phyloP scores from a whole-genome alignment of 2,113 vertebrate genomes.

The Astur gentilis region DNA sequence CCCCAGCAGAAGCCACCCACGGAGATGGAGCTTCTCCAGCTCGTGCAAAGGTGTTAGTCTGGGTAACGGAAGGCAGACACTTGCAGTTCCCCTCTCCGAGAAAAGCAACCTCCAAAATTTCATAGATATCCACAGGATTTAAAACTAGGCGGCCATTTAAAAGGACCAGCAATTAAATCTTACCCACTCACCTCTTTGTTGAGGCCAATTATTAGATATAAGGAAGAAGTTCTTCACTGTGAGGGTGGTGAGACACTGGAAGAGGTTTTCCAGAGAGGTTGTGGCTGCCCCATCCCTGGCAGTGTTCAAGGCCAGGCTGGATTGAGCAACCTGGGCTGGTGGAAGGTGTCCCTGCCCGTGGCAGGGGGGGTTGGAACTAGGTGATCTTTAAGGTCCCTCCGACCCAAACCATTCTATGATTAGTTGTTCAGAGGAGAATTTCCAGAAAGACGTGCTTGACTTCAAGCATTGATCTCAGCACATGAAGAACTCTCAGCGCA shows the following conservation, averaged over 20 bases:
- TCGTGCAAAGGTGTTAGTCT: neutral
- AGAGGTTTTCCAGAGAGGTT: too few relatives aligned
- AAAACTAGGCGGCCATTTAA: neutral
- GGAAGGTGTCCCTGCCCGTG: too few relatives aligned
- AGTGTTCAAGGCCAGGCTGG: too few relatives aligned
- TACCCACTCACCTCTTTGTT: neutral
- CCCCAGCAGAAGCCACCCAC: neutral
- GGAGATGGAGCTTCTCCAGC: neutral
- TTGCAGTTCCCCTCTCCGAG: neutral
- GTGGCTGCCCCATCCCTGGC: too few relatives aligned
- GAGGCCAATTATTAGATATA: neutral
- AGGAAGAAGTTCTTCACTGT: too few relatives aligned
- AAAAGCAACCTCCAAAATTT: neutral
- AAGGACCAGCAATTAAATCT: neutral
- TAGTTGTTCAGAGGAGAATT: neutral
- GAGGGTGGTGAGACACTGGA: too few relatives aligned
- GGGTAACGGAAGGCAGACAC: neutral
- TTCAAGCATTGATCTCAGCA: slow-evolving; percentile 30
- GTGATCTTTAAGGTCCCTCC: too few relatives aligned
- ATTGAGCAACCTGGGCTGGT: too few relatives aligned
- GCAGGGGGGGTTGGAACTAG: too few relatives aligned
- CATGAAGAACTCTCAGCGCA: neutral
- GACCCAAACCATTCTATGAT: too few relatives aligned
- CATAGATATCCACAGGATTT: neutral
- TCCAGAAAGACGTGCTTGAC: neutral